Base-by-base conservation (phyloP, 2,113 vertebrate species). In the Ailuropoda melanoleuca region DNA sequence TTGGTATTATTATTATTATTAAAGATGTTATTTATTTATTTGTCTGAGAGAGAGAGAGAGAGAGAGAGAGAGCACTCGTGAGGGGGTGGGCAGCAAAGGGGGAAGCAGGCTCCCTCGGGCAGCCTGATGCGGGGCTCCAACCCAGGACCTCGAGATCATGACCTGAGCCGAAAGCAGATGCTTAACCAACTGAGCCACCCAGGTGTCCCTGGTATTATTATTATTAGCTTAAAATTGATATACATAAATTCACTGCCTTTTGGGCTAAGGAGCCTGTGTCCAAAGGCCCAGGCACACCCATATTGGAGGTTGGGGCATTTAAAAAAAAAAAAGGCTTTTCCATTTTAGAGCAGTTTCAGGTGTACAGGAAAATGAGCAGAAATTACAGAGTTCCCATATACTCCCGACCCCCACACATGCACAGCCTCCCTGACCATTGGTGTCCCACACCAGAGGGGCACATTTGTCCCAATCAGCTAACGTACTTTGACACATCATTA, bases 331-430 rank as follows among this genome's bases (percentile, higher is more conserved):
- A 62, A 31, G 15, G 1, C 29, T 37, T 37, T 74, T 48, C 12
- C 60, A 37, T 88, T 34, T 85, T 70, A 82, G 62, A 68, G 62
- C 60, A 80, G 18, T 92, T 95, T 77, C 92, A 89, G 55, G 29
- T 75, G 85, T 24, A 68, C 11, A 48, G 88, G 23, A 89, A 89
- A 94, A 77, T 0, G 12, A 81, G 31, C 10, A 24, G 74, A 60
- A 92, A 82, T 60, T 24, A 50, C 66, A 50, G 64, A 60, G 43
- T 81, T 78, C 77, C 50, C 34, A 4, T 1, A 5, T 39, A 37
- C 8, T 6, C 56, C 14, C 9, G 1, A 11, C 26, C 31, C 3
- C 9, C 8, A 11, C n/a, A 55, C 24, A 11, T 0, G 12, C 78
- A n/a, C 21, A 37, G 31, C 53, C 60, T 34, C 60, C 37, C 26